Conservation (phyloP, 30 jellyfish, hydroid and myxozoan species). For the Pelagia noctiluca region DNA sequence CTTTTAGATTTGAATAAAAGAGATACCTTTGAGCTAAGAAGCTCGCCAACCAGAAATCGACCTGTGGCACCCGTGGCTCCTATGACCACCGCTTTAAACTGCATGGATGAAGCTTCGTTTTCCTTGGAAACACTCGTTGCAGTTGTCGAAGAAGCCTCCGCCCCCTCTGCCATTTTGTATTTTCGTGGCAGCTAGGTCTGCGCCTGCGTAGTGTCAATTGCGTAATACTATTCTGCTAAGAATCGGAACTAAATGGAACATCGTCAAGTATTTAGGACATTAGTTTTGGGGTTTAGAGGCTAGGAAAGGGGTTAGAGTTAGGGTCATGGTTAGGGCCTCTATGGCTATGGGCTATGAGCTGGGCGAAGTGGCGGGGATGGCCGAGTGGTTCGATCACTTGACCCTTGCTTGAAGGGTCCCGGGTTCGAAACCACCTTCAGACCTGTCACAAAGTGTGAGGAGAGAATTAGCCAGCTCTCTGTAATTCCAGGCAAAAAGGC, state of each 20-base stretch:
- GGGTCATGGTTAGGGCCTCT: not conserved
- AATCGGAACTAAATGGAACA: too few relatives aligned
- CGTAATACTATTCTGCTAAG: not conserved
- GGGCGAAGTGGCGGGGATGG: not conserved
- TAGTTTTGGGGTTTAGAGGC: too few relatives aligned
- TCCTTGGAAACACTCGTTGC: not conserved
- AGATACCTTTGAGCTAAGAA: constrained; percentile 75
- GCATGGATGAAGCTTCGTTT: not conserved
- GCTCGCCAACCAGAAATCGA: constrained; percentile 77
- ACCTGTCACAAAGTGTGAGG: too few relatives aligned
- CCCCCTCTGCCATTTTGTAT: constrained; percentile 61
- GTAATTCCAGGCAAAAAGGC: too few relatives aligned
- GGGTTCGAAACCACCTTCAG: too few relatives aligned
- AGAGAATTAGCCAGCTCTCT: too few relatives aligned
- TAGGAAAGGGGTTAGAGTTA: too few relatives aligned
- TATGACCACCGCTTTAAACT: constrained; percentile 59
- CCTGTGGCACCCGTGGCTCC: constrained; percentile 99
- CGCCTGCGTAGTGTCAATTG: not conserved
- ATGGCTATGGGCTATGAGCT: not conserved
- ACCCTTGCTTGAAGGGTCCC: too few relatives aligned
- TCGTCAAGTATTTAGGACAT: too few relatives aligned
- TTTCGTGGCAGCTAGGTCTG: not conserved
- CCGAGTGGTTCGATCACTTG: too few relatives aligned
- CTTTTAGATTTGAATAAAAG: not conserved
- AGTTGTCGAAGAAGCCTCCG: constrained; percentile 56